These are phyloP conservation scores for Phylloscopus whistleri DNA, from an alignment of 2,113 vertebrate species.

Conservation along the genomic window DNA sequence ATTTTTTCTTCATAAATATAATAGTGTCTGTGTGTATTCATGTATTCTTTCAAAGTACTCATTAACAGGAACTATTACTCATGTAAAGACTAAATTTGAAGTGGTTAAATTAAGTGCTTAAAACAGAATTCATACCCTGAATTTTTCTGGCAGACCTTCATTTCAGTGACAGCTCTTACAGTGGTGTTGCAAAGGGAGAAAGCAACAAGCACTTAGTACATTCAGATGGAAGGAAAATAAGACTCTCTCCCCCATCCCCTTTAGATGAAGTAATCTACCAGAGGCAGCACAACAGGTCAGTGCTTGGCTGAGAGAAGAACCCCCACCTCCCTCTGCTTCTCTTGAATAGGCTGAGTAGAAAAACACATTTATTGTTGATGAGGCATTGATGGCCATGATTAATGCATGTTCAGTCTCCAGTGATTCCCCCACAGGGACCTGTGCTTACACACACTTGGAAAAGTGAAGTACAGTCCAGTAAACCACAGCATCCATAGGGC, in stretches of 20 bases:
- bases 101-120: not conserved
- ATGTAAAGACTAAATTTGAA: not conserved
- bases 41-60: not conserved
- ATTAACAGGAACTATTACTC: not conserved
- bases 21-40: not conserved
- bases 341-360: not conserved
- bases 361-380: not conserved
- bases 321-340: not conserved
- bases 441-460: not conserved
- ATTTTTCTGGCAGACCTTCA: not conserved
- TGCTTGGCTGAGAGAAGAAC: not conserved
- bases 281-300: not conserved
- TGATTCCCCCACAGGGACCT: not conserved
- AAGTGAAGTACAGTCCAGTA: not conserved
- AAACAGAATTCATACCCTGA: not conserved
- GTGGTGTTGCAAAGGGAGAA: not conserved
- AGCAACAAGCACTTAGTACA: not conserved
- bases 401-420: not conserved
- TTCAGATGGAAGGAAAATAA: not conserved
- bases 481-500: not conserved
- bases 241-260: not conserved
- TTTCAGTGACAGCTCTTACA: not conserved
- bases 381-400: not conserved
- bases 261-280: not conserved
- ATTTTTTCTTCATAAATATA: not conserved